These are phyloP conservation scores for Prosopocoilus inquinatus DNA, from an alignment of 2,888 invertebrate genomes.

Conservation along the genomic window DNA sequence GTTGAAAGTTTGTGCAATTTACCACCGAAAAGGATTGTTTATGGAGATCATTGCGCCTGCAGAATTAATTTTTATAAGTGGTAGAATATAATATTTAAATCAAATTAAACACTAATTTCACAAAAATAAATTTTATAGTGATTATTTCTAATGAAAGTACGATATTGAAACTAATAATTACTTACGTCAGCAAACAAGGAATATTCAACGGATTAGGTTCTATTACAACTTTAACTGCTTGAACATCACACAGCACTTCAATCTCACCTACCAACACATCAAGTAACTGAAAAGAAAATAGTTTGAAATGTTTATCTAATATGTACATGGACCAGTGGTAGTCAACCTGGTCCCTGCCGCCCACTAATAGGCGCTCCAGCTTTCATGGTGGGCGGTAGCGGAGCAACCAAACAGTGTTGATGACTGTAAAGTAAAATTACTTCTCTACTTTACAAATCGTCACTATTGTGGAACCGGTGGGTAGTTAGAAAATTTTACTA, in stretches of 20 bases:
- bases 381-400: no score
- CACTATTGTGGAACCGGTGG: no score
- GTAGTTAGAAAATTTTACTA: no score
- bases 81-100: no score
- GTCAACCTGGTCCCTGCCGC: no score
- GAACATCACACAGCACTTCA: slow-evolving; percentile 24
- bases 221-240: slow-evolving; percentile 13
- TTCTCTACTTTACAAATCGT: no score
- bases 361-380: no score
- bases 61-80: background rate
- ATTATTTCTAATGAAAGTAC: no score
- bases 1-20: slow-evolving; percentile 6
- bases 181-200: slow-evolving; percentile 16
- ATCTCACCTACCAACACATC: slow-evolving; percentile 27
- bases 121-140: background rate
- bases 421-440: no score
- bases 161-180: background rate
- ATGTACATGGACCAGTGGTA: no score
- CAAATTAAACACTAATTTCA: background rate
- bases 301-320: slow-evolving; percentile 1
- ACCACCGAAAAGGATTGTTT: slow-evolving; percentile 15
- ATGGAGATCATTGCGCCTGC: slow-evolving; percentile 3
- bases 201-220: slow-evolving; percentile 18
- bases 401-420: no score
- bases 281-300: slow-evolving; percentile 18